Evolutionary conservation across 2,888 invertebrate genomes (phyloP).

Genomic region (Apamea monoglypha): DNA sequence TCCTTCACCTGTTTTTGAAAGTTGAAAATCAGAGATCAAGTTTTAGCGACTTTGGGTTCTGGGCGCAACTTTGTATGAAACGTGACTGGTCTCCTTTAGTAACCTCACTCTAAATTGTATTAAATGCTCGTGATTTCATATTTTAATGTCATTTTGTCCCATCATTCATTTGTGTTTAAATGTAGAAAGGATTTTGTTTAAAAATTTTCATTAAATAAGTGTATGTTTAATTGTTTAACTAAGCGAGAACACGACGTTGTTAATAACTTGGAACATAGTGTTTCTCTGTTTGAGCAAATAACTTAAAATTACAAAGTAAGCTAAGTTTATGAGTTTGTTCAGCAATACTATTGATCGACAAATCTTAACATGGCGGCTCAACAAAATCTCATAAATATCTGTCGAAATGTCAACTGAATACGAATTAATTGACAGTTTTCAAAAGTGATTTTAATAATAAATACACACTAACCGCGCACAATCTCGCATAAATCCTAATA

Average conservation of each 20-base stretch:
- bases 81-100: background rate
- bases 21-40: too few relatives aligned
- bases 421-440: too few relatives aligned
- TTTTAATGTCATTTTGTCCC: conserved; percentile 25
- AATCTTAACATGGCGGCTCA: background rate
- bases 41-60: too few relatives aligned
- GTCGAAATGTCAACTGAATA: background rate
- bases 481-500: background rate
- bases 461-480: background rate
- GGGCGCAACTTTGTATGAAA: too few relatives aligned
- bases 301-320: background rate
- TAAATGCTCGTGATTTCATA: conserved; percentile 14
- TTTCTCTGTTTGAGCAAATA: background rate
- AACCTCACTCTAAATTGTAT: conserved; percentile 15
- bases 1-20: too few relatives aligned
- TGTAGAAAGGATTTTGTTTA: conserved; percentile 52
- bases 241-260: background rate
- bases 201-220: too few relatives aligned
- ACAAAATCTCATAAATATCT: too few relatives aligned
- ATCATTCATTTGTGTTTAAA: conserved; percentile 49
- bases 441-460: too few relatives aligned
- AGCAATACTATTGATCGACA: background rate
- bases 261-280: background rate
- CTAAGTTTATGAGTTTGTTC: background rate
- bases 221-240: too few relatives aligned